Evolutionary conservation across 2,888 invertebrate species (phyloP).

Genomic region (Ditula angustiorana): DNA sequence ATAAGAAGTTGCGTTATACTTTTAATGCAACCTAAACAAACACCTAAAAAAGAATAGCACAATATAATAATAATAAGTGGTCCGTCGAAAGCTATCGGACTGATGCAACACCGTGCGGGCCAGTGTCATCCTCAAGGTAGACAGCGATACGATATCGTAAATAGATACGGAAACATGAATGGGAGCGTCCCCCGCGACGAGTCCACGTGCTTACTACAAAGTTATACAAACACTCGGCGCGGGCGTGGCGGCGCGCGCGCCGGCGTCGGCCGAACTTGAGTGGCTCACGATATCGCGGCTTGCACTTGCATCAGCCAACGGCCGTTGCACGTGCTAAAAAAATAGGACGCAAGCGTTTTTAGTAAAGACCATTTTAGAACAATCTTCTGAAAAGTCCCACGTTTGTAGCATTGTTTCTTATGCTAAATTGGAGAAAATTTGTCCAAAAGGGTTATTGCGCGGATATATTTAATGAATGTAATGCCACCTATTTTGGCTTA

Average conservation of each 20-base stretch:
- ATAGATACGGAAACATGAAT: constrained; percentile 18
- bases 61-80: background rate
- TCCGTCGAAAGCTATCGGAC: background rate
- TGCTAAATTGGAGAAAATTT: too few species aligned
- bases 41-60: background rate
- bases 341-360: constrained; percentile 6
- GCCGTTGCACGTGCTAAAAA: constrained; percentile 22
- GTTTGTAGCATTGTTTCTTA: too few species aligned
- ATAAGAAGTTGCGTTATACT: background rate
- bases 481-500: too few species aligned
- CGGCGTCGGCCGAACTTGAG: constrained; percentile 17
- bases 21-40: background rate
- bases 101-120: constrained; percentile 24
- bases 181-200: constrained; percentile 16
- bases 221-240: background rate
- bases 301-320: too few species aligned
- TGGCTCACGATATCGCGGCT: constrained; percentile 44
- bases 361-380: too few species aligned
- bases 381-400: too few species aligned
- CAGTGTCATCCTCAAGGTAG: constrained; percentile 24
- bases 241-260: constrained; percentile 7
- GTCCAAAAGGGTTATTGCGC: too few species aligned
- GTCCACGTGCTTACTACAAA: constrained; percentile 21
- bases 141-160: constrained; percentile 8
- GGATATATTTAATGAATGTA: too few species aligned